A percentile compares a stretch with the other conserved stretches of the same genome.
Evolutionary conservation across 30 jellyfish, hydroid and myxozoan genomes (phyloP).

Genomic region (Chrysaora quinquecirrha): DNA sequence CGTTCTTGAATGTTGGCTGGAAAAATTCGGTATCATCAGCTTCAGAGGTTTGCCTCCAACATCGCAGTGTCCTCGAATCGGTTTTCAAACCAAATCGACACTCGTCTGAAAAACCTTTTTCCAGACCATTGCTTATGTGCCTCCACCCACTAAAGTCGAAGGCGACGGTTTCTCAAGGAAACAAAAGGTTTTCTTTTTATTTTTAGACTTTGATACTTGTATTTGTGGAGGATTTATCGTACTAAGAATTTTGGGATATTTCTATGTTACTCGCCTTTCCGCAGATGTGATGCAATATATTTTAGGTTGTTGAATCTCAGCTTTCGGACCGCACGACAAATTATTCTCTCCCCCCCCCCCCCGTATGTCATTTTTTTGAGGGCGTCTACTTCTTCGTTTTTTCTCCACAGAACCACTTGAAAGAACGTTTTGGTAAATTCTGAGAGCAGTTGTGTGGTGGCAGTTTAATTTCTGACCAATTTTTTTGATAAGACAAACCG

Average conservation of each 20-base stretch:
- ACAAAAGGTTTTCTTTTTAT: not conserved
- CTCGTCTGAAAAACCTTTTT: not conserved
- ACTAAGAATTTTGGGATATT: not conserved
- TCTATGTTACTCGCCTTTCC: too few relatives aligned
- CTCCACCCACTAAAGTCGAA: slow-evolving; percentile 1
- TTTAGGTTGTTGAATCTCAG: not conserved
- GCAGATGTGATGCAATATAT: not conserved
- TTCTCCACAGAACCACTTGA: not conserved
- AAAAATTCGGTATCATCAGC: not conserved
- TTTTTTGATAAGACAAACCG: not conserved
- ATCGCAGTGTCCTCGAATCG: not conserved
- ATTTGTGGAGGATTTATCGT: slow-evolving; percentile 1
- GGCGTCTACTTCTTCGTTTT: slow-evolving; percentile 21
- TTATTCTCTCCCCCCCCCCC: slow-evolving; percentile 10
- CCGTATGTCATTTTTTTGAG: not conserved
- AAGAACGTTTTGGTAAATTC: too few relatives aligned
- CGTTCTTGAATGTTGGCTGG: not conserved
- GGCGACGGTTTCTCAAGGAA: slow-evolving; percentile 3
- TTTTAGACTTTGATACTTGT: not conserved
- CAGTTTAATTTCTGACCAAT: not conserved
- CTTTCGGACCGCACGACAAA: slow-evolving; percentile 21
- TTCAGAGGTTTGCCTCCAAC: not conserved
- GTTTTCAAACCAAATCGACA: not conserved
- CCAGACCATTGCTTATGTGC: not conserved
- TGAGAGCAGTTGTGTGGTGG: not conserved